Evolutionary conservation across 1,140 invertebrate genomes (phyloP), one percentile per base, ranked within the genome.

Genomic region (Drosophila micromelanica): DNA sequence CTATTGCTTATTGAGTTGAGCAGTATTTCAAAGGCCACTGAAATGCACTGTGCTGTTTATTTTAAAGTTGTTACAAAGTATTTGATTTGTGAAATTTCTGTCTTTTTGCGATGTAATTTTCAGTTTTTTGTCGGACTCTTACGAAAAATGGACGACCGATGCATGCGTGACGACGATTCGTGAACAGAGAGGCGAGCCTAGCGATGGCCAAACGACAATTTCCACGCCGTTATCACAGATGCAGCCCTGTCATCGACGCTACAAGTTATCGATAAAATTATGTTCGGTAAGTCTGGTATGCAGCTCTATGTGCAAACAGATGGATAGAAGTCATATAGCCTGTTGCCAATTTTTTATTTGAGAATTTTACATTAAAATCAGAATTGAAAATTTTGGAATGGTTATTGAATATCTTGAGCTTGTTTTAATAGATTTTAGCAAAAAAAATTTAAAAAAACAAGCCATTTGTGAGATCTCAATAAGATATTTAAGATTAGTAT

Each of bases 1-100:
- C 20, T 81, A 72, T 78, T 76, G 82, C 78, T 89, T 79, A 52
- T 74, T 64, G 48, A 38, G 49, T 79, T 87, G 84, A 89, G 78
- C 84, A 89, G 82, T 87, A 79, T 89, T 87, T 76, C 61, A 82
- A 87, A 87, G 82, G 82, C 82, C 82, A 87, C 82, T 87, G 68
- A 82, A 89, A 87, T 87, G 82, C 82, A 87, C 82, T 89, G 54
- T 76, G 55, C 54, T 68, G 51, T 43, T 35, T 17, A 9, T 27
- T 17, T 59, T 40, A 46, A 48, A 60, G 32, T 57, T 73, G 60
- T 40, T 61, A 42, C 23, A 67, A 59, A 45, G 45, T 35, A 38
- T 52, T 72, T 57, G 7, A 30, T 57, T 70, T 63, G 52, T 74
- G 60, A 15, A 69, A 37, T 74, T 69, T 69, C 30, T 68, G 52